Evolutionary conservation across 2,797 vertebrate species (phyloP), one percentile per base, ranked within the genome.

Genomic region (Lacerta bilineata): DNA sequence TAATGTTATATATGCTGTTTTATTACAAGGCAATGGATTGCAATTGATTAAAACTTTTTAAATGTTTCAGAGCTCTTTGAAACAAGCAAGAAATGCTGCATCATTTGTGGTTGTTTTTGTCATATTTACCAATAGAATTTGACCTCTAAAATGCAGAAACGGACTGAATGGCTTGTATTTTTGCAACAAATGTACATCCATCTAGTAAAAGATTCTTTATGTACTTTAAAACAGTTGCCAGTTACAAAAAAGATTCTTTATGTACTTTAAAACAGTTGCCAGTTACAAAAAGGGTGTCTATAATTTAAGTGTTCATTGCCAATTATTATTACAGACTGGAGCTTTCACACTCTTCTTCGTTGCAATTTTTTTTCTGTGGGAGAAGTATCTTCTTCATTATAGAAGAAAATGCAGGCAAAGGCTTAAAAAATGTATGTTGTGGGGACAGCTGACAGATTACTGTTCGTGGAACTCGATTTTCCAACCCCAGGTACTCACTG

Each of bases 341-440:
- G 87, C 96, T 97, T 96, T 97, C 96, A 94, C 94, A 94, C 94
- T 97, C 97, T 97, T 97, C 97, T 79, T 41, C 61, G 95, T 92
- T 95, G 95, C 94, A 87, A 96, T 97, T 97, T 97, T 69, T 69
- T 64, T 97, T 97, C 96, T 97, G 98, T 98, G 98, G 97, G 96
- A 97, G 97, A 96, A 97, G 95, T 87, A 92, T 97, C 96, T 92
- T 94, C 92, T 98, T 98, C 98, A 98, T 99, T 99, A 99, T 95
- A 96, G 97, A 96, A 97, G 97, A 97, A 98, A 98, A 98, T 96
- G 97, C 97, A 96, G 98, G 97, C 97, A 95, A 95, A 95, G 96
- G 97, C 97, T 98, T 99, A 99, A 99, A 99, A 99, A 99, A 99
- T 99, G 98, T 98, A 99, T 98, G 98, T 98, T 98, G 97, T 97